Base-by-base conservation (phyloP, 2,888 invertebrate species). In the Epinotia demarniana region DNA sequence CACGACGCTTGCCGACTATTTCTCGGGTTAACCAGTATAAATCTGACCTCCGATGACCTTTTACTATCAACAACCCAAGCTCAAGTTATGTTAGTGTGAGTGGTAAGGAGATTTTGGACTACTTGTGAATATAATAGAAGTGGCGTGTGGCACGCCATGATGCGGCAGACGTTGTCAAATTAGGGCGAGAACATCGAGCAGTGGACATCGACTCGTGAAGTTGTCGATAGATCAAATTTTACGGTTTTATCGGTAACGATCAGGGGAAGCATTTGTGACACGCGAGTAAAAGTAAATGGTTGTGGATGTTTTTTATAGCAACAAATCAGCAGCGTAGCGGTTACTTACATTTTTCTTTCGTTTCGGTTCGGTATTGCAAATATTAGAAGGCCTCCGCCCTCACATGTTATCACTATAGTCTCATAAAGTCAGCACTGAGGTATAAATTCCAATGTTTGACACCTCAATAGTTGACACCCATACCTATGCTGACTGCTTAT, bases 71-170 rank as follows among this genome's bases (percentile, higher is more conserved):
- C n/a, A n/a, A 8, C 53, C n/a, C 16, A 53, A 53, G 53, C 6
- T 53, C 53, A 16, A n/a, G 53, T 53, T 53, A 53, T 16, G 13
- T 49, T 16, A 53, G 46, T 12, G 11, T 46, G 13, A 3, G 53
- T 53, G n/a, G 8, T 6, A 53, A 8, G 16, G 6, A n/a, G 16
- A 53, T 1, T 53, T 53, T 16, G n/a, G n/a, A 53, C n/a, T n/a
- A n/a, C 6, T 53, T 53, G 53, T 53, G 53, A 53, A n/a, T 53
- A 49, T 13, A 16, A 13, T 53, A n/a, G n/a, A 2, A 84, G 80
- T 85, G 75, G 88, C 90, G 89, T 89, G 90, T 77, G 70, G 79
- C 90, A 89, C 89, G 89, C 87, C 77, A 88, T 79, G 80, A 83
- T 84, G 84, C 85, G 83, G 83, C 83, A 82, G 81, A 82, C 80